Base-by-base conservation (phyloP, 1,140 invertebrate genomes). In the Anagrus nilaparvatae region DNA sequence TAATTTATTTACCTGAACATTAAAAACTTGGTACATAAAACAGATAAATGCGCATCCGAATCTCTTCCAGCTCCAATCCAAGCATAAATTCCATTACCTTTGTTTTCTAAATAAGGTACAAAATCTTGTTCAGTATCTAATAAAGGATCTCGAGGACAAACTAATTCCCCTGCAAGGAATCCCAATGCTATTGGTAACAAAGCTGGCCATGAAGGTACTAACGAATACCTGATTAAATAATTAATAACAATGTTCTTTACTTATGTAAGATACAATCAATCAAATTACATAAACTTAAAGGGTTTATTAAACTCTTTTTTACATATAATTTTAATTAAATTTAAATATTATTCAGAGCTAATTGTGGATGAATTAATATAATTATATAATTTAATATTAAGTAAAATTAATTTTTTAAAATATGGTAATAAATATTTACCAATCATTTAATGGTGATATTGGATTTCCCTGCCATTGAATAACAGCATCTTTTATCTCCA, bases 41-140 rank as follows among this genome's bases (percentile, higher is more conserved):
- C 67, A 4, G 74, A 62, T 3, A 97, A 65, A 23, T 87, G 74
- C 9, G 78, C 74, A 69, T 96, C 91, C 2, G 84, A 83, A 60
- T 96, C 92, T 20, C 91, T 72, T 0, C 91, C 90, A n/a, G 87
- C 87, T 1, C 90, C 92, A 40, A 95, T 96, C 92, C 92, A 96
- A 50, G 92, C 87, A 65, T 92, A 96, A 47, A 60, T 57, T 29
- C 62, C 63, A 54, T 44, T 69, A 58, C 32, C 78, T 61, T 95
- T 92, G 59, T 86, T 92, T 61, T 95, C 90, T 39, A 97, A 73
- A 53, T 90, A 94, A 4, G 92, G 91, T 4, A 95, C 87, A 70
- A 91, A 90, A 51, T 94, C 90, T 31, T 87, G 81, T 12, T 90
- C 84, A 48, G 82, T 76, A 38, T 83, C 82, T 5, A 49, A 52